phyloP scores from a whole-genome alignment of 2,797 vertebrate species.

The Megalops cyprinoides region DNA sequence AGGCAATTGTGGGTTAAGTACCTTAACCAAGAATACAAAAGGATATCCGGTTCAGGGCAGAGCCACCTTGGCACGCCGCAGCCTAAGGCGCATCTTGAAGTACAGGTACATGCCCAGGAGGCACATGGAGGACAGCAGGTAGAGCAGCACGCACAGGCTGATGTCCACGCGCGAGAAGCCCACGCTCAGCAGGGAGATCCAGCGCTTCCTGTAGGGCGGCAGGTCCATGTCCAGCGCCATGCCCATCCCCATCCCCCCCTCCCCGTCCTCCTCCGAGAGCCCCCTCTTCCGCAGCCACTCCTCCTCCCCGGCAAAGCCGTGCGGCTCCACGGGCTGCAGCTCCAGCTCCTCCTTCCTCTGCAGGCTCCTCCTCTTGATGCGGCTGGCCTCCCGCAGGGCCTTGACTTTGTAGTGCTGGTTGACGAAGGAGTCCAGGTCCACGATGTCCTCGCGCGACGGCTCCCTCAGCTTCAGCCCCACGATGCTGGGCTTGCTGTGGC shows the following conservation, averaged over 20 bases:
- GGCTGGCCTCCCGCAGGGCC: slow-evolving; percentile 59
- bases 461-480: slow-evolving; percentile 65
- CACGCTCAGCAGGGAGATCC: slow-evolving; percentile 79
- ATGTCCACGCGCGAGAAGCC: slow-evolving; percentile 87
- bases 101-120: slow-evolving; percentile 86
- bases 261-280: slow-evolving; percentile 54
- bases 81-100: slow-evolving; percentile 76
- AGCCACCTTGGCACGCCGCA: slow-evolving; percentile 61
- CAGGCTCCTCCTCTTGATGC: slow-evolving; percentile 62
- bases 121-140: slow-evolving; percentile 84
- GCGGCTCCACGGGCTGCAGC: slow-evolving; percentile 37
- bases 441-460: slow-evolving; percentile 75
- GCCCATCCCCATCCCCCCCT: slow-evolving; percentile 35
- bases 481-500: slow-evolving; percentile 64
- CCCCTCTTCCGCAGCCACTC: slow-evolving; percentile 64
- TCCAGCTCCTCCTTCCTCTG: slow-evolving; percentile 59
- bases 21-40: too few relatives aligned
- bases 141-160: slow-evolving; percentile 87
- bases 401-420: slow-evolving; percentile 78
- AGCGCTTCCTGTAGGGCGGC: slow-evolving; percentile 55
- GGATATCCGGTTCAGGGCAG: slow-evolving; percentile 59
- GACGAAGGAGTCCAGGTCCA: slow-evolving; percentile 82
- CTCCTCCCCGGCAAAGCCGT: slow-evolving; percentile 40
- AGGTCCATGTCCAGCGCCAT: slow-evolving; percentile 27
- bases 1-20: too few relatives aligned